A percentile compares a stretch with the other conserved stretches of the same genome.
Conservation (phyloP, 1,140 invertebrate genomes). For the Aphaenogaster ashmeadi region DNA sequence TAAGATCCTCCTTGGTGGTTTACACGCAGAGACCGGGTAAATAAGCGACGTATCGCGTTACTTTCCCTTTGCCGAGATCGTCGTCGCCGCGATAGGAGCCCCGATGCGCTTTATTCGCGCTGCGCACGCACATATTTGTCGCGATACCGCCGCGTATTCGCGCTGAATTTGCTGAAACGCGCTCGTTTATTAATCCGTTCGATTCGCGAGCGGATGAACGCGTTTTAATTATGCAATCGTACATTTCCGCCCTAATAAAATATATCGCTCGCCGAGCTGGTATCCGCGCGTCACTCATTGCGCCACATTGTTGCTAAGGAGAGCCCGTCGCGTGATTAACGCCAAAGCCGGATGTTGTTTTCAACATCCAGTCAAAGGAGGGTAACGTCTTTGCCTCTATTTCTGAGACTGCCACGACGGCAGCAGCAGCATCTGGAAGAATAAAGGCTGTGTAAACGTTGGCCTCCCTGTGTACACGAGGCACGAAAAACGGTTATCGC, state of each 20-base stretch:
- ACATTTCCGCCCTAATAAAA: neutral
- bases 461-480: slow-evolving; percentile 56
- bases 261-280: neutral
- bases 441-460: slow-evolving; percentile 71
- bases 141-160: neutral
- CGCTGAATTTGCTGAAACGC: slow-evolving; percentile 50
- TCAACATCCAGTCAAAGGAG: slow-evolving; percentile 32
- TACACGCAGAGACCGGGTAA: neutral
- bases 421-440: slow-evolving; percentile 67
- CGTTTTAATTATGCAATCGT: neutral
- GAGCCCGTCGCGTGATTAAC: neutral
- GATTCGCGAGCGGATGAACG: neutral
- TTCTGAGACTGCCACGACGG: slow-evolving; percentile 30
- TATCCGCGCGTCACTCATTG: neutral
- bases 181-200: neutral
- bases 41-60: slow-evolving; percentile 40
- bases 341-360: slow-evolving; percentile 33
- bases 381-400: slow-evolving; percentile 8
- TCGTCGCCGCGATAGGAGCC: slow-evolving; percentile 24
- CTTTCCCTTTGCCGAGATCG: slow-evolving; percentile 29
- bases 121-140: slow-evolving; percentile 53
- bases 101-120: slow-evolving; percentile 39
- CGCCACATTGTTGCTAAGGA: neutral
- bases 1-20: slow-evolving; percentile 11
- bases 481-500: slow-evolving; percentile 64